These are phyloP conservation scores for Spheniscus mendiculus DNA, from an alignment of 2,113 vertebrate genomes.

Conservation along the genomic window DNA sequence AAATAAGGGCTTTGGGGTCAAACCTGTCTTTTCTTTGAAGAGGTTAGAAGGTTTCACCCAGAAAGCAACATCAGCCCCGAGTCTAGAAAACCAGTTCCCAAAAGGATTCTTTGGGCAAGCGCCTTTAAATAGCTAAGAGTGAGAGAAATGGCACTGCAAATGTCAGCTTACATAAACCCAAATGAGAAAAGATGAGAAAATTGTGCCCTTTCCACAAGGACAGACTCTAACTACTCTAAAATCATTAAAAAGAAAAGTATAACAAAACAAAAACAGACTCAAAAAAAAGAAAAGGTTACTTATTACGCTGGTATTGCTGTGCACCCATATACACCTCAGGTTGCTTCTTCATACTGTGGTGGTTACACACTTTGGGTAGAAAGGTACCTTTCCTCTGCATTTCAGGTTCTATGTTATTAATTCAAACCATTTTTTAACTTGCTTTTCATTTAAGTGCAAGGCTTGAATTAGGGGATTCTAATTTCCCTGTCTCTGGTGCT, in stretches of 20 bases:
- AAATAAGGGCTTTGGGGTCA: constrained; percentile 80
- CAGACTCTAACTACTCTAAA: constrained; percentile 50
- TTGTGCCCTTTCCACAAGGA: constrained; percentile 69
- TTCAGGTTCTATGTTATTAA: constrained; percentile 8
- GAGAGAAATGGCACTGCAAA: constrained; percentile 73
- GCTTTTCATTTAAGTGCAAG: background rate
- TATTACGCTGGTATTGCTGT: background rate
- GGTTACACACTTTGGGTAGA: background rate
- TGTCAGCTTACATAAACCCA: constrained; percentile 75
- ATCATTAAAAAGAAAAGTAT: background rate
- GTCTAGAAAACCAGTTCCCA: constrained; percentile 70
- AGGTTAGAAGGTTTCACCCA: constrained; percentile 74
- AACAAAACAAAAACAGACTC: background rate
- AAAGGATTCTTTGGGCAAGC: constrained; percentile 71
- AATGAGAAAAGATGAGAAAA: constrained; percentile 72
- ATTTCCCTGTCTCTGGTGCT: background rate
- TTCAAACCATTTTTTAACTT: background rate
- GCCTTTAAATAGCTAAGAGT: constrained; percentile 73
- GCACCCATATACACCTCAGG: too few relatives aligned
- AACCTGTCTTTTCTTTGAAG: constrained; percentile 76
- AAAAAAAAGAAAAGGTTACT: background rate
- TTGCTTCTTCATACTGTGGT: background rate
- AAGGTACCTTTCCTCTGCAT: background rate
- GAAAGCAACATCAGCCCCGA: constrained; percentile 70
- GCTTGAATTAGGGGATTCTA: background rate